These are phyloP conservation scores for Machaerirhynchus nigripectus DNA, from an alignment of 2,113 vertebrate genomes.

Conservation along the genomic window DNA sequence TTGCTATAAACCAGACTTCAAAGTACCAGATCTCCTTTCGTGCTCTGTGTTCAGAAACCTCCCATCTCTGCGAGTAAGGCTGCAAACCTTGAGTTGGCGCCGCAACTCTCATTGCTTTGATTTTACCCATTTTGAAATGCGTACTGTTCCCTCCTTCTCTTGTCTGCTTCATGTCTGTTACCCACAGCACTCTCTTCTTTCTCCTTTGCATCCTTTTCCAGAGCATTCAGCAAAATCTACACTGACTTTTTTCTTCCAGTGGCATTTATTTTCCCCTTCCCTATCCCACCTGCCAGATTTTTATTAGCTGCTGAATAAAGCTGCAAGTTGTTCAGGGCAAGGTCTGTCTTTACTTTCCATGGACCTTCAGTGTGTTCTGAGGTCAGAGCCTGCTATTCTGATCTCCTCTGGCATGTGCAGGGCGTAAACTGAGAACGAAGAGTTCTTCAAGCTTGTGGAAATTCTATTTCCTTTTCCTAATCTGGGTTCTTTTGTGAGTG, in stretches of 20 bases:
- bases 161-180: neutral
- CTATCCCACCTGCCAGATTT: neutral
- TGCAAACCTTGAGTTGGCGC: neutral
- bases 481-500: neutral
- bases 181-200: neutral
- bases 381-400: neutral
- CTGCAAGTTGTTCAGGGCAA: neutral
- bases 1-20: neutral
- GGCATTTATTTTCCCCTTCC: neutral
- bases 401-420: neutral
- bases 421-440: fast-evolving
- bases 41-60: neutral
- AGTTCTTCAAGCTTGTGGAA: neutral
- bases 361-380: neutral
- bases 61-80: neutral
- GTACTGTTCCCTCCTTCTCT: neutral
- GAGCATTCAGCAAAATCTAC: neutral
- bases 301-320: neutral
- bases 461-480: neutral
- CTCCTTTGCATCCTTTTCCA: neutral
- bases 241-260: neutral
- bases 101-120: neutral
- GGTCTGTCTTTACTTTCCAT: neutral
- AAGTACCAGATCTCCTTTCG: neutral
- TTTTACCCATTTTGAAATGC: neutral